phyloP scores from a whole-genome alignment of 1,140 invertebrate genomes.

The Drosophila obscura region DNA sequence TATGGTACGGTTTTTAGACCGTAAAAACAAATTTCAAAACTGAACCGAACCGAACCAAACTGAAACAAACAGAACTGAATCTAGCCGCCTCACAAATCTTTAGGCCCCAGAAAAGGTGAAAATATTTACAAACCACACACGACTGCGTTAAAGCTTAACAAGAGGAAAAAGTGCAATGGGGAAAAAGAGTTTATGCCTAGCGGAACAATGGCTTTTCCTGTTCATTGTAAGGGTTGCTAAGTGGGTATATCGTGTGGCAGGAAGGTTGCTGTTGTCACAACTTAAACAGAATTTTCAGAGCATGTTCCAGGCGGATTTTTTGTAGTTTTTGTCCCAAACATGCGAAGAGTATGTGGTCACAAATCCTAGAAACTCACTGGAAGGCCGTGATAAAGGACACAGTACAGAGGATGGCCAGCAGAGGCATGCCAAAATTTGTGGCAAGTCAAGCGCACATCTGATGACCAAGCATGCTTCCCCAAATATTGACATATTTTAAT shows the following conservation, averaged over 20 bases:
- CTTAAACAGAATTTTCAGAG: conserved; percentile 35
- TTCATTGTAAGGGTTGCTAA: conserved; percentile 14
- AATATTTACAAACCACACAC: conserved; percentile 59
- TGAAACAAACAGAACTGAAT: too few species aligned
- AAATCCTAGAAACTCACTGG: conserved; percentile 52
- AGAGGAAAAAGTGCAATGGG: conserved; percentile 8
- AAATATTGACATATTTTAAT: conserved; percentile 65
- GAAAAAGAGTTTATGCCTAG: conserved; percentile 2
- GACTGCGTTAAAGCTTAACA: conserved; percentile 75
- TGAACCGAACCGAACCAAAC: too few species aligned
- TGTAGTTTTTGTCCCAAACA: conserved; percentile 49
- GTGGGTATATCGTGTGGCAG: background rate
- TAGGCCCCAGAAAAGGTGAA: too few species aligned
- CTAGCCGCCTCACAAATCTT: too few species aligned
- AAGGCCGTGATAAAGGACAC: conserved; percentile 14
- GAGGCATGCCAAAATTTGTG: conserved; percentile 49
- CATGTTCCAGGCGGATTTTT: conserved; percentile 34
- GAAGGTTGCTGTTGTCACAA: background rate
- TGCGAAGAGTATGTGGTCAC: conserved; percentile 49
- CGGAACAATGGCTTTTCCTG: conserved; percentile 37
- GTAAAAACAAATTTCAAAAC: too few species aligned
- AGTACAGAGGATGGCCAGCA: background rate
- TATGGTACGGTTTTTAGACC: background rate
- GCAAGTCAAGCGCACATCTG: conserved; percentile 64
- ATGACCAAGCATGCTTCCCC: conserved; percentile 43